phyloP scores from a whole-genome alignment of 2,113 vertebrate genomes.

The Bucco capensis region DNA sequence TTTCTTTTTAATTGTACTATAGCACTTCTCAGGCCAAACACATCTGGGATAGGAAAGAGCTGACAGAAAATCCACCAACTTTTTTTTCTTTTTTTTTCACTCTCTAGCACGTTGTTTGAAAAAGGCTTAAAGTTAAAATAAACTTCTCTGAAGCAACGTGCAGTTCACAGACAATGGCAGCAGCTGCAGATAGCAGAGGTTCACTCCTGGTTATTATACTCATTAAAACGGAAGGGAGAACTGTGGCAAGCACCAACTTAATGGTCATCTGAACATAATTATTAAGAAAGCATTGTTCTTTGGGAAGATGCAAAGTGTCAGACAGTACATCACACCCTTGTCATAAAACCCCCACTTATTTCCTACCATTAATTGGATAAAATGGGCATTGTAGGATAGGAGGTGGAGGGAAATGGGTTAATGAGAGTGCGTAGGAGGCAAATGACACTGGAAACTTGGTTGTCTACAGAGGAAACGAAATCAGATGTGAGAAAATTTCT shows the following conservation, averaged over 20 bases:
- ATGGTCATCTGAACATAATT: slow-evolving; percentile 52
- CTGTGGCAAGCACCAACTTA: slow-evolving; percentile 28
- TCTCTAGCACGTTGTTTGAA: slow-evolving; percentile 42
- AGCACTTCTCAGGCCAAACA: not conserved
- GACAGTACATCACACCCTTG: slow-evolving; percentile 36
- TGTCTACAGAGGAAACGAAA: slow-evolving; percentile 71
- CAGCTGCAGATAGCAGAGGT: slow-evolving; percentile 53
- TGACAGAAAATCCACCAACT: not conserved
- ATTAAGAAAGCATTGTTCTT: slow-evolving; percentile 51
- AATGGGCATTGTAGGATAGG: not conserved
- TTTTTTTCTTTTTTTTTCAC: not conserved
- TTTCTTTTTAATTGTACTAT: not conserved
- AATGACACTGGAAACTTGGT: slow-evolving; percentile 72
- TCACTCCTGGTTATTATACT: slow-evolving; percentile 59
- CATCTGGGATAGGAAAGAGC: not conserved
- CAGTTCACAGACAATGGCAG: slow-evolving; percentile 40
- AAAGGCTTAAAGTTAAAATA: slow-evolving; percentile 60
- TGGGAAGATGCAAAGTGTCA: slow-evolving; percentile 30
- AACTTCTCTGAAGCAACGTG: not conserved
- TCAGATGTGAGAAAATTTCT: slow-evolving; percentile 66
- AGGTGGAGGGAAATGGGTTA: slow-evolving; percentile 47
- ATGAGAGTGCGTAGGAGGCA: slow-evolving; percentile 57
- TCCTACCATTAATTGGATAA: slow-evolving; percentile 51
- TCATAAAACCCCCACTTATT: slow-evolving; percentile 46
- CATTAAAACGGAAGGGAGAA: slow-evolving; percentile 47